Conservation (phyloP, 2,797 vertebrate genomes). For the Adelosebastes latens region DNA sequence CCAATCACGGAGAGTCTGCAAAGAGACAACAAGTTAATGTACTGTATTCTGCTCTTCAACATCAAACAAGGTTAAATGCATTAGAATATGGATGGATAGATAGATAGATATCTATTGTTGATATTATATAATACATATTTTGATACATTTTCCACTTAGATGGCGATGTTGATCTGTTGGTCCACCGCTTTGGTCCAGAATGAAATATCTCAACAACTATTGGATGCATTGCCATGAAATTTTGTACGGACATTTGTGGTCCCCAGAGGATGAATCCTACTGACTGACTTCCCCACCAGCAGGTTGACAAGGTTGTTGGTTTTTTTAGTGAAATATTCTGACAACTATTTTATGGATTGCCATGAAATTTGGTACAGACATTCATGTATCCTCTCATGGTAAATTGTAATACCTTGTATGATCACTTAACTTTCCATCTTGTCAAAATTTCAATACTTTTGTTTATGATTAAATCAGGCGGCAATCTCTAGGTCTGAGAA, state of each 20-base stretch:
- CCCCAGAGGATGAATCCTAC: neutral
- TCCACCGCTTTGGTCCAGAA: neutral
- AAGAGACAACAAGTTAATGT: slow-evolving; percentile 3
- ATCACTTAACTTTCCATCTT: neutral
- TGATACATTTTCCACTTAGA: neutral
- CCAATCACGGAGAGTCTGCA: slow-evolving; percentile 1
- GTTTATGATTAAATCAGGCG: neutral
- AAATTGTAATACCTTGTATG: too few species aligned
- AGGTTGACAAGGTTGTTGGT: too few species aligned
- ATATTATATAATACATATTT: neutral
- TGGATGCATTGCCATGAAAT: neutral
- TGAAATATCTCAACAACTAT: too few species aligned
- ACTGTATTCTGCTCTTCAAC: slow-evolving; percentile 1
- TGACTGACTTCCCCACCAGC: neutral
- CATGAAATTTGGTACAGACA: too few species aligned
- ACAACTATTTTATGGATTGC: too few species aligned
- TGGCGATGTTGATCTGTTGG: neutral
- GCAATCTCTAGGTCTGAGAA: too few species aligned
- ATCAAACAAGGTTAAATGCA: slow-evolving; percentile 1
- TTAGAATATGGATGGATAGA: neutral
- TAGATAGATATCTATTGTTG: neutral
- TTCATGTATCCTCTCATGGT: neutral
- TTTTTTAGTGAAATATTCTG: too few species aligned
- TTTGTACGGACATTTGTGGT: neutral
- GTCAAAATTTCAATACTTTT: neutral